phyloP scores from a whole-genome alignment of 1,140 invertebrate species.

The Acyrthosiphon pisum region DNA sequence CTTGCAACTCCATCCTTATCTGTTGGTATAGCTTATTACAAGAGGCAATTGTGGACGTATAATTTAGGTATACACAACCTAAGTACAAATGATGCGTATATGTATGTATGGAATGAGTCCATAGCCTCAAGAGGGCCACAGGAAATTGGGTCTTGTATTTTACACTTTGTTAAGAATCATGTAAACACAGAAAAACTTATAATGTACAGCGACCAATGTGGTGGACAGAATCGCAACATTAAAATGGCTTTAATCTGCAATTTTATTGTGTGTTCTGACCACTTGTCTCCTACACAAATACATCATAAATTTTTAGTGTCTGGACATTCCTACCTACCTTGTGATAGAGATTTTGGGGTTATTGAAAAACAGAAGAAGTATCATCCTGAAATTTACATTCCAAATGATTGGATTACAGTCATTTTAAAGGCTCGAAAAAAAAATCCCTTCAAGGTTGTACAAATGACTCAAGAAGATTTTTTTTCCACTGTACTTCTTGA shows the following conservation, averaged over 20 bases:
- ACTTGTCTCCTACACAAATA: too few relatives aligned
- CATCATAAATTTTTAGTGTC: too few relatives aligned
- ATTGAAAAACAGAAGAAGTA: too few relatives aligned
- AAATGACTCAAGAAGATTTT: constrained; percentile 52
- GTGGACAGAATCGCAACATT: constrained; percentile 63
- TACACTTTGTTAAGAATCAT: constrained; percentile 58
- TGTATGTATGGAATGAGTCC: constrained; percentile 58
- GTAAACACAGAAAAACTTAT: constrained; percentile 59
- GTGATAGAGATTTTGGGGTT: too few relatives aligned
- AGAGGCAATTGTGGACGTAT: constrained; percentile 59
- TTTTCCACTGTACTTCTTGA: too few relatives aligned
- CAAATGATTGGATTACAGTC: too few relatives aligned
- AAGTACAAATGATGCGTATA: constrained; percentile 55
- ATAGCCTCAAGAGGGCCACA: constrained; percentile 60
- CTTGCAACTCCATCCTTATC: constrained; percentile 24
- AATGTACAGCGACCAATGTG: constrained; percentile 63
- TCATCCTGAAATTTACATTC: too few relatives aligned
- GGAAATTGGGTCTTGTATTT: constrained; percentile 62
- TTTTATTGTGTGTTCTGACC: constrained; percentile 54
- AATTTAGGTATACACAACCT: constrained; percentile 58
- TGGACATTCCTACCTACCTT: too few relatives aligned
- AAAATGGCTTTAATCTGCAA: constrained; percentile 61
- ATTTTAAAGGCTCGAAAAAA: not conserved
- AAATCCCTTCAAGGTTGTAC: constrained; percentile 44
- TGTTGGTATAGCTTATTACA: constrained; percentile 57